Percentiles rank a stretch among this genome's conserved stretches.
phyloP scores from a whole-genome alignment of 2,797 vertebrate genomes.

The Platyrinchus mystaceus region DNA sequence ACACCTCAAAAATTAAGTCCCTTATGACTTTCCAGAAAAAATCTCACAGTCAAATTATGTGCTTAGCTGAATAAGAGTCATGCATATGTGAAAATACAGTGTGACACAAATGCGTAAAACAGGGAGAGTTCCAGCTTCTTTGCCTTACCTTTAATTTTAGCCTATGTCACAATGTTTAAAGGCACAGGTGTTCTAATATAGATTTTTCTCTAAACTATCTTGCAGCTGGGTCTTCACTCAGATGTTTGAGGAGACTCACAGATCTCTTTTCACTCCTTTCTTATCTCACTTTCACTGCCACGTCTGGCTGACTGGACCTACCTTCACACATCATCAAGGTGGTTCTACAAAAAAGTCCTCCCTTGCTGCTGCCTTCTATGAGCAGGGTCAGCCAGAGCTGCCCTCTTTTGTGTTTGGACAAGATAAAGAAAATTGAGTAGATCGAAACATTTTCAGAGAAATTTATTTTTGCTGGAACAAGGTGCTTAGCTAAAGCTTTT shows the following conservation, averaged over 20 bases:
- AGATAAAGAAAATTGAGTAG: background rate
- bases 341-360: background rate
- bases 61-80: background rate
- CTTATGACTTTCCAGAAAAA: background rate
- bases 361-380: background rate
- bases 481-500: background rate
- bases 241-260: background rate
- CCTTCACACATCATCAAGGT: rapidly evolving
- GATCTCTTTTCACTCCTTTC: background rate
- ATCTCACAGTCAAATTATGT: background rate
- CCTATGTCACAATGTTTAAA: background rate
- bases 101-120: background rate
- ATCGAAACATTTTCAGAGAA: background rate
- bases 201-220: background rate
- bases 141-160: background rate
- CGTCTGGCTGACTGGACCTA: background rate
- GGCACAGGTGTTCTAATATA: background rate
- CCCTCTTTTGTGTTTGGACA: background rate
- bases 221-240: background rate
- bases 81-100: background rate
- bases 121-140: background rate
- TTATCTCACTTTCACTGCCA: background rate
- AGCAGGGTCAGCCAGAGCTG: background rate
- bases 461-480: background rate
- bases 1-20: background rate